These are phyloP conservation scores for Toxotes jaculatrix DNA, from an alignment of 2,113 vertebrate genomes.

Conservation along the genomic window DNA sequence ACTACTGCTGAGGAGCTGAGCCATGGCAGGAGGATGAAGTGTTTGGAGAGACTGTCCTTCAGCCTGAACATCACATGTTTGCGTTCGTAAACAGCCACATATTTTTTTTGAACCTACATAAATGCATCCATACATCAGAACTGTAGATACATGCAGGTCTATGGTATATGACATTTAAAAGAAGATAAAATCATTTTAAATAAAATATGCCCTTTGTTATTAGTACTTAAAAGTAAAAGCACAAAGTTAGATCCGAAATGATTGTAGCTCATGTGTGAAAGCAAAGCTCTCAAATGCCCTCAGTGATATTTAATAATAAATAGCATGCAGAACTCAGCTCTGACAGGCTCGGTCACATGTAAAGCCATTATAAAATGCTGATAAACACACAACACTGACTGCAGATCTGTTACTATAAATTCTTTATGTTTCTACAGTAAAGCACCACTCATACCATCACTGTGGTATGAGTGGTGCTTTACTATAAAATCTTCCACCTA, in stretches of 20 bases:
- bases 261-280: background rate
- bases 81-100: background rate
- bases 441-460: background rate
- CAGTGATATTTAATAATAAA: slow-evolving; percentile 25
- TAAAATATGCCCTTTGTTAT: too few relatives aligned
- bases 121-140: too few relatives aligned
- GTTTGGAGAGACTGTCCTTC: too few relatives aligned
- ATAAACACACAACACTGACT: background rate
- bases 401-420: background rate
- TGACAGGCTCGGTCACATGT: background rate
- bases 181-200: background rate
- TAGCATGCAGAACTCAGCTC: background rate
- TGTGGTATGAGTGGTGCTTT: too few relatives aligned
- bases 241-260: background rate
- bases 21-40: background rate
- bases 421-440: background rate
- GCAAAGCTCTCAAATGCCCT: background rate
- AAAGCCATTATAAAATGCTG: slow-evolving; percentile 2
- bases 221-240: background rate
- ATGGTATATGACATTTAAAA: too few relatives aligned
- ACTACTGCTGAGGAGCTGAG: background rate
- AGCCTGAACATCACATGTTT: too few relatives aligned
- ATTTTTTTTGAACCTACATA: too few relatives aligned
- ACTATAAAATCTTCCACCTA: too few relatives aligned
- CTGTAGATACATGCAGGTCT: too few relatives aligned